phyloP scores from a whole-genome alignment of 2,797 vertebrate genomes.

The Darevskia nairensis region DNA sequence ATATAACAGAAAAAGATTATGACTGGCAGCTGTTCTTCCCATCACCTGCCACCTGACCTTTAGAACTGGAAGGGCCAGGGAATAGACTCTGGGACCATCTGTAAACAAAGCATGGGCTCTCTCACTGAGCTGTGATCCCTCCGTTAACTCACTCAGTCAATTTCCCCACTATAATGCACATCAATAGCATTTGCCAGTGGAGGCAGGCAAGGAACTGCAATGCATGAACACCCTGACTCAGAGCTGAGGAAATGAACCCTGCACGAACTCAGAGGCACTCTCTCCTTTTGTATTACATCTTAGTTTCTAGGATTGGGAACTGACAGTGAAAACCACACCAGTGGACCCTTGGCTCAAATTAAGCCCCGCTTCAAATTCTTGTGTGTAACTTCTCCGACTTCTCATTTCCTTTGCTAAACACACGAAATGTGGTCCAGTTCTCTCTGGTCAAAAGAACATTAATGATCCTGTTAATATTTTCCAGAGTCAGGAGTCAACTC shows the following conservation, averaged over 20 bases:
- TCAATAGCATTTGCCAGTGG: neutral
- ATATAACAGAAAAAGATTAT: neutral
- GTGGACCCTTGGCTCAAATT: constrained; percentile 8
- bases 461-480: constrained; percentile 26
- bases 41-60: neutral
- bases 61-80: neutral
- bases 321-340: neutral
- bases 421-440: neutral
- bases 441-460: constrained; percentile 6
- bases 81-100: neutral
- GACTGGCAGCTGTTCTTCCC: neutral
- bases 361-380: neutral
- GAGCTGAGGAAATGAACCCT: neutral
- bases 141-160: neutral
- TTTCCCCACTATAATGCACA: neutral
- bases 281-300: neutral
- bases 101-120: neutral
- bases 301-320: neutral
- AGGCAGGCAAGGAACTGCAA: neutral
- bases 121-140: neutral
- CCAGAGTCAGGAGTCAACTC: constrained; percentile 45
- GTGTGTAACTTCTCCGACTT: neutral
- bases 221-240: neutral
- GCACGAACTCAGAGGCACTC: neutral
- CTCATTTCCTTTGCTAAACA: neutral